Evolutionary conservation across 2,888 invertebrate genomes (phyloP).

Genomic region (Netelia inedita): DNA sequence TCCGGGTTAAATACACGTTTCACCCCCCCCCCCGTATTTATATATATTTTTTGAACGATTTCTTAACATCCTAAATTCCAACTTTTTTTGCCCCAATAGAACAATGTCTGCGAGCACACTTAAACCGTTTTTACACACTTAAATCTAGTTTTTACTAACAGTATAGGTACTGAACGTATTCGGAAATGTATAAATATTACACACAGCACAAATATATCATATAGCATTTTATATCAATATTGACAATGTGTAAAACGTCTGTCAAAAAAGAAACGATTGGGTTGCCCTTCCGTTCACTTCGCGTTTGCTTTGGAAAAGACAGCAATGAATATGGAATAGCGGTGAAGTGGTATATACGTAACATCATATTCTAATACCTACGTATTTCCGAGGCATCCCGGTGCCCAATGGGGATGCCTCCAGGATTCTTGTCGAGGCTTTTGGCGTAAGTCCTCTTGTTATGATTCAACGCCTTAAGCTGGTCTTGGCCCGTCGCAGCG

Average conservation of each 20-base stretch:
- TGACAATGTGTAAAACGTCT: neutral
- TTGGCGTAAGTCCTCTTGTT: slow-evolving; percentile 84
- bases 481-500: slow-evolving; percentile 77
- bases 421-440: slow-evolving; percentile 76
- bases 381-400: slow-evolving; percentile 77
- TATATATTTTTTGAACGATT: no score
- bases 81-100: no score
- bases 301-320: slow-evolving; percentile 73
- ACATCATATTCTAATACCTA: slow-evolving; percentile 78
- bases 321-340: slow-evolving; percentile 80
- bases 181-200: no score
- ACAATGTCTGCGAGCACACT: no score
- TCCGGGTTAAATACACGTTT: no score
- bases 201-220: neutral
- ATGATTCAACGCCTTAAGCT: slow-evolving; percentile 85
- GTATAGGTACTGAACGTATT: no score
- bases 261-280: slow-evolving; percentile 23
- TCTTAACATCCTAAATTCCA: no score
- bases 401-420: slow-evolving; percentile 74
- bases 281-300: slow-evolving; percentile 28
- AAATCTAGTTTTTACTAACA: no score
- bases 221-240: neutral
- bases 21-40: no score
- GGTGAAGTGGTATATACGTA: slow-evolving; percentile 64
- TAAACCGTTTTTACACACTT: no score